Base-by-base conservation (phyloP, 2,888 invertebrate species). In the Poecilus cupreus region DNA sequence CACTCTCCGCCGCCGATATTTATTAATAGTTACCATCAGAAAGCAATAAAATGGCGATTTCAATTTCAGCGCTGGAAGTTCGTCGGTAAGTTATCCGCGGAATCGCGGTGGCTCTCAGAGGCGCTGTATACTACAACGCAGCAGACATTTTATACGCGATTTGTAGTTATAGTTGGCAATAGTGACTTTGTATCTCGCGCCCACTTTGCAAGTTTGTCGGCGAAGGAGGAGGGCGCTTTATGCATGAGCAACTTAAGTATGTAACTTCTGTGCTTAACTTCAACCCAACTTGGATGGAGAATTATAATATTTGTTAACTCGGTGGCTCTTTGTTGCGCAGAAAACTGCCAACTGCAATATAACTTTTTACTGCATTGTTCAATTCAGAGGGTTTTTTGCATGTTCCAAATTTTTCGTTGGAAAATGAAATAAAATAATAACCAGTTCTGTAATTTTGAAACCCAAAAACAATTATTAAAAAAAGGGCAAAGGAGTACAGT, bases 41-140 rank as follows among this genome's bases (percentile, higher is more conserved):
- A 80, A 39, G 76, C 77, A 83, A 83, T 84, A 84, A 84, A 84
- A 74, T 83, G 57, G 78, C 81, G 82, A 83, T 83, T 83, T 83
- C 83, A 84, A 83, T 83, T 84, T 82, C 80, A 81, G 74, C 80
- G 64, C 82, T 80, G 76, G 82, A 82, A 78, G 80, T 82, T 72
- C 57, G 16, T 20, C 37, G 18, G 76, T 60, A 82, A 82, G 72
- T 82, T 83, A 83, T 82, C 60, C 60, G 46, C 46, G 46, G n/a
- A 0, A 32, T 32, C 32, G 8, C 13, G 26, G 24, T 54, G 57
- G 22, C 57, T 64, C 46, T 68, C 78, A 24, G 13, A 46, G 46
- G 78, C 64, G 49, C 26, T 43, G 49, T 78, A 78, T 46, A 46
- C 49, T 46, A 46, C 49, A 77, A 77, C 22, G n/a, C 20, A 13